Base-by-base conservation (phyloP, 2,797 vertebrate genomes). In the Fratercula arctica region DNA sequence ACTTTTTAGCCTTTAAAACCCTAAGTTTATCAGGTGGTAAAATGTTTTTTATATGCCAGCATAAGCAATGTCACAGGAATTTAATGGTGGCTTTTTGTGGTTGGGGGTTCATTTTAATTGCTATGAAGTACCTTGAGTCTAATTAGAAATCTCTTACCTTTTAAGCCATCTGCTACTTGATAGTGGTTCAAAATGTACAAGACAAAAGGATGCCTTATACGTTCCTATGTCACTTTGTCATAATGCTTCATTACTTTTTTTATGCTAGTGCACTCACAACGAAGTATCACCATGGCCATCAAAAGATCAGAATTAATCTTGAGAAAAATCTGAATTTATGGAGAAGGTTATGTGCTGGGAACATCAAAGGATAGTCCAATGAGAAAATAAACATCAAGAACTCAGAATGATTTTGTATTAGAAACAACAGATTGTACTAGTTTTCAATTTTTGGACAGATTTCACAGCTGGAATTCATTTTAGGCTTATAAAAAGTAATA, bases 111-210 rank as follows among this genome's bases (percentile, higher is more conserved):
- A 54, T 79, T 96, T 91, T 96, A 96, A 96, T 97, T 95, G 87
- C 75, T 70, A 51, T 81, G 64, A 39, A 92, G 60, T 95, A 87
- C 81, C 91, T 88, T 92, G 96, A 97, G 95, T 96, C 80, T 93
- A 93, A 95, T 94, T 96, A 97, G 73, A 88, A 92, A 94, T 91
- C 78, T 90, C 67, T 95, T 96, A 91, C 83, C 84, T 96, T 97
- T 96, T 82, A 79, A 93, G 84, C 93, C 95, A 96, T 97, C 93
- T 97, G 93, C 87, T 91, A 69, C 91, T 91, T 95, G 82, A 90
- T 56, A 93, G 76, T 73, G 23, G 63, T 77, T 73, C 68, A 89
- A 61, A 82, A 82, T 70, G 78, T 81, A 93, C 50, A 89, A 79
- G 50, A 48, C 61, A 85, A 90, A 95, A 84, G 35, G 80, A 88